These are phyloP conservation scores for Halcyon chelicuti DNA, from an alignment of 2,797 vertebrate genomes.

Conservation along the genomic window DNA sequence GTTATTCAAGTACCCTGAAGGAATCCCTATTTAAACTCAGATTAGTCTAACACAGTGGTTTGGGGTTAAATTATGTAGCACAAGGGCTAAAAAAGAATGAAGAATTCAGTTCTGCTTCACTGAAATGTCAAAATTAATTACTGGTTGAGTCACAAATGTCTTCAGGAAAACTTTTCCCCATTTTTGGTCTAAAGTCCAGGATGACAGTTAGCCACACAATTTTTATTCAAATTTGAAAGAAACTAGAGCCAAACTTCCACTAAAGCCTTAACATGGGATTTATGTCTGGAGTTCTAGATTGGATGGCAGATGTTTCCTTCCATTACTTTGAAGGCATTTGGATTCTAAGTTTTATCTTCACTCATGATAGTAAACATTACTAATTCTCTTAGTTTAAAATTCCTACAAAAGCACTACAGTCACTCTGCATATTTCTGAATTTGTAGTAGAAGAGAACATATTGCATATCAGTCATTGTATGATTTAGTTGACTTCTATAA, in stretches of 20 bases:
- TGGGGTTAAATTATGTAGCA: neutral
- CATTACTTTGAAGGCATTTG: neutral
- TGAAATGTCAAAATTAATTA: neutral
- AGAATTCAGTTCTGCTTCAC: neutral
- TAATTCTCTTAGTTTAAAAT: neutral
- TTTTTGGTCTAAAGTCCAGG: neutral
- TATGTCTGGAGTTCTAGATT: neutral
- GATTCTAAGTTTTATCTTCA: neutral
- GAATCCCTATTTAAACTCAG: neutral
- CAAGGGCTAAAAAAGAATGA: neutral
- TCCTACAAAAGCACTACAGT: neutral
- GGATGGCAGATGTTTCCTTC: neutral
- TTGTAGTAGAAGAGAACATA: neutral
- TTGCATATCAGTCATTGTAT: neutral
- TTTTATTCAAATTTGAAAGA: neutral
- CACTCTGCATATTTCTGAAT: neutral
- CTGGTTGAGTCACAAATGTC: neutral
- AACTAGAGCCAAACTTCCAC: neutral
- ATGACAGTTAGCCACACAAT: neutral
- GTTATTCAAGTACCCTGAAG: neutral
- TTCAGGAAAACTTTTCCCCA: neutral
- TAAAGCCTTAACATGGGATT: neutral
- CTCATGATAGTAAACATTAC: neutral
- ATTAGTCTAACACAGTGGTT: neutral
- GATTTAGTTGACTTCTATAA: neutral